Base-by-base conservation (phyloP, 1,140 invertebrate species). In the Calosoma granatense region DNA sequence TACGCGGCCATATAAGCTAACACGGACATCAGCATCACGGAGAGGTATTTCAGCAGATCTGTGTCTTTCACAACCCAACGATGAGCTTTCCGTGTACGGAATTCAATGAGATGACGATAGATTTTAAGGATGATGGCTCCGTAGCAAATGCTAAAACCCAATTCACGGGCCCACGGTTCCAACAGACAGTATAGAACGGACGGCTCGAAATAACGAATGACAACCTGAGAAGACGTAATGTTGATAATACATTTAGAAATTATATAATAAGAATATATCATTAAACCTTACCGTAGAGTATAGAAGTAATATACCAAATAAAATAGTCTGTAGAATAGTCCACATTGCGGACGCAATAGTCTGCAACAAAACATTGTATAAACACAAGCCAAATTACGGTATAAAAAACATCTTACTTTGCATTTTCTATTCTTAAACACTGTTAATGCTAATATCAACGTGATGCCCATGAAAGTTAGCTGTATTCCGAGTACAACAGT, bases 121-220 rank as follows among this genome's bases (percentile, higher is more conserved):
- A 95, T 76, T 69, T 94, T 92, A 54, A 96, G 76, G 54, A 92
- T 83, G 30, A 96, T 87, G 14, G 89, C 87, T 17, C 93, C 92
- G 72, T 95, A 96, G 67, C 88, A 90, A 47, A 92, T 83, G 43
- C 90, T 84, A 71, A 95, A 96, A 15, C 93, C 93, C 15, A 94
- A 72, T 72, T 94, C 91, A 30, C 92, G 77, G 12, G 91, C 77
- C 92, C 92, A 96, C 1, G 91, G 88, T 65, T 91, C 85, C 56
- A 90, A 69, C 30, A 94, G 69, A 69, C 92, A 94, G 36, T 83
- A 83, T 64, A 81, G 77, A 51, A 81, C 78, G 22, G 84, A 84
- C 56, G 85, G 84, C 58, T 87, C 81, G 72, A 92, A 85, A 69
- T 87, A 90, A 67, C 88, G 85, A 43, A 90, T 79, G 41, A 91